Evolutionary conservation across 2,888 invertebrate species (phyloP).

Genomic region (Orthosia incerta): DNA sequence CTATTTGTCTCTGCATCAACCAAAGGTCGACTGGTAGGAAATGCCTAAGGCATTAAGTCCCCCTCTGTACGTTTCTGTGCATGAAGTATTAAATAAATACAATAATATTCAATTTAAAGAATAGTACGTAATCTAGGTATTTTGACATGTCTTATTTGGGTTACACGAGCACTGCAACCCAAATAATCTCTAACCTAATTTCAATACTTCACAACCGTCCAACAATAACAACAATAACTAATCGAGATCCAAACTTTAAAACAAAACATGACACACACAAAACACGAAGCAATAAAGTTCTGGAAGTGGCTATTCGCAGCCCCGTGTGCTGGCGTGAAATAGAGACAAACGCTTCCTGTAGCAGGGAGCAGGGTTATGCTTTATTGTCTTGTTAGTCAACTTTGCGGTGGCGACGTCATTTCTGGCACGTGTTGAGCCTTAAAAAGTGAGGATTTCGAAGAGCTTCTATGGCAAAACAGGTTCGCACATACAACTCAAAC

Average conservation of each 20-base stretch:
- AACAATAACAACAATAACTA: background rate
- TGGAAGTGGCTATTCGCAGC: conserved; percentile 26
- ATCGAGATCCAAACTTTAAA: conserved; percentile 22
- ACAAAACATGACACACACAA: conserved; percentile 24
- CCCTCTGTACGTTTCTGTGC: too few species aligned
- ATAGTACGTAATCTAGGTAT: too few species aligned
- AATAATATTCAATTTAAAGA: too few species aligned
- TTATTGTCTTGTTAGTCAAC: conserved; percentile 84
- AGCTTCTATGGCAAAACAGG: background rate
- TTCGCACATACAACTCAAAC: too few species aligned
- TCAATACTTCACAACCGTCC: background rate
- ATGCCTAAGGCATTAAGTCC: too few species aligned
- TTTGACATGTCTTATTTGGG: too few species aligned
- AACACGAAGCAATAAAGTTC: conserved; percentile 52
- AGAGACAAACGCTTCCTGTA: conserved; percentile 82
- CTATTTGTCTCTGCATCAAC: too few species aligned
- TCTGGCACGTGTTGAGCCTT: conserved; percentile 57
- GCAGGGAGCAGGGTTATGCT: conserved; percentile 75
- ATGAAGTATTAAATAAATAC: too few species aligned
- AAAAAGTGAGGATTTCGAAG: conserved; percentile 4
- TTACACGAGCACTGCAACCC: background rate
- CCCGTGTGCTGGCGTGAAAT: conserved; percentile 73
- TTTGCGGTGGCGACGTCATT: conserved; percentile 74
- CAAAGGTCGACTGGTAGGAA: too few species aligned
- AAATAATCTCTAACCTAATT: background rate